These are phyloP conservation scores for Temnothorax ravouxi DNA, from an alignment of 2,888 invertebrate species.

Conservation along the genomic window DNA sequence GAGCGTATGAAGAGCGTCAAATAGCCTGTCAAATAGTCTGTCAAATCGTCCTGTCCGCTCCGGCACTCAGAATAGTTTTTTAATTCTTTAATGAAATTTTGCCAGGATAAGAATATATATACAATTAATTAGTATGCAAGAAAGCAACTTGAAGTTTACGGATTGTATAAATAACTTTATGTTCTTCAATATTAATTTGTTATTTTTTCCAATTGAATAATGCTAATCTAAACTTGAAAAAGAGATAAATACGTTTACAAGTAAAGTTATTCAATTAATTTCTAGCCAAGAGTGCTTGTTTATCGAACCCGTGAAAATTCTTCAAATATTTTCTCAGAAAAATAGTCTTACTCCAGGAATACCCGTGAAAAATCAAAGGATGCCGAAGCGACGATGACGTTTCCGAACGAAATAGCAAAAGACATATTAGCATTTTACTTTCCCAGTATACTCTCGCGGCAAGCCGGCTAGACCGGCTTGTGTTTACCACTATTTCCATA, in stretches of 20 bases:
- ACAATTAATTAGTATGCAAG: neutral
- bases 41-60: slow-evolving; percentile 28
- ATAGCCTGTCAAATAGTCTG: no score
- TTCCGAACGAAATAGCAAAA: slow-evolving; percentile 77
- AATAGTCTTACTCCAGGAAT: neutral
- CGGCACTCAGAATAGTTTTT: neutral
- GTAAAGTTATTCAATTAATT: neutral
- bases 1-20: slow-evolving; percentile 50
- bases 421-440: slow-evolving; percentile 80
- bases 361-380: slow-evolving; percentile 40
- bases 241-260: neutral
- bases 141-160: neutral
- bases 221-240: neutral
- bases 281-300: neutral
- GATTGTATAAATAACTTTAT: neutral
- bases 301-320: neutral
- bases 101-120: neutral
- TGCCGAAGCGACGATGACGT: slow-evolving; percentile 61
- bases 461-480: slow-evolving; percentile 55
- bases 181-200: neutral
- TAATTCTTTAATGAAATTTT: neutral
- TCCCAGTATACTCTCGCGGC: slow-evolving; percentile 62
- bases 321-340: slow-evolving; percentile 15
- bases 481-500: slow-evolving; percentile 58
- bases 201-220: neutral